Conservation (phyloP, 2,113 vertebrate genomes). For the Tapirus terrestris region DNA sequence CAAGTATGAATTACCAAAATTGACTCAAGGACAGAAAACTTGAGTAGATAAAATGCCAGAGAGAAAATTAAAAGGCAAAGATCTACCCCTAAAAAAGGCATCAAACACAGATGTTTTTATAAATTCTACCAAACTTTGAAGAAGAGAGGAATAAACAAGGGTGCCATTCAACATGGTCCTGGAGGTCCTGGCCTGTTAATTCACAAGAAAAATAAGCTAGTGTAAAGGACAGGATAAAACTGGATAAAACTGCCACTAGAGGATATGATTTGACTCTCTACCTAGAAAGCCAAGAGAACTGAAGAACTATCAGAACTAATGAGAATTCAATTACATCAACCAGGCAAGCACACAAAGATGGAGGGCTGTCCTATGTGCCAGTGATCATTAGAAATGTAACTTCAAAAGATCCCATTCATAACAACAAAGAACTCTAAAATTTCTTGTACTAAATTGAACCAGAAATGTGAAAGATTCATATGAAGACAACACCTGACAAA, state of each 20-base stretch:
- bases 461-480: background rate
- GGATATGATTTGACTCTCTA: background rate
- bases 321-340: background rate
- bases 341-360: background rate
- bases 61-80: background rate
- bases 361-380: background rate
- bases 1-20: background rate
- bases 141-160: background rate
- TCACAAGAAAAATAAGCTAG: background rate
- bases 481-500: background rate
- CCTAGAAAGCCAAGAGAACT: background rate
- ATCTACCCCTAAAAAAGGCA: background rate
- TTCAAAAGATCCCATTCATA: background rate
- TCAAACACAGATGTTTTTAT: background rate
- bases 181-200: background rate
- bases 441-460: background rate
- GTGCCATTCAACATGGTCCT: no score
- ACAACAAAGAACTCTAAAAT: background rate
- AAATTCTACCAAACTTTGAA: background rate
- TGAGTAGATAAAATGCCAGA: background rate
- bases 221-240: background rate
- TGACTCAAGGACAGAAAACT: background rate
- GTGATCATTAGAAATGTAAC: background rate
- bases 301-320: background rate
- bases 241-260: background rate